Evolutionary conservation across 2,797 vertebrate genomes (phyloP).

Genomic region (Sebastes hubbsi): DNA sequence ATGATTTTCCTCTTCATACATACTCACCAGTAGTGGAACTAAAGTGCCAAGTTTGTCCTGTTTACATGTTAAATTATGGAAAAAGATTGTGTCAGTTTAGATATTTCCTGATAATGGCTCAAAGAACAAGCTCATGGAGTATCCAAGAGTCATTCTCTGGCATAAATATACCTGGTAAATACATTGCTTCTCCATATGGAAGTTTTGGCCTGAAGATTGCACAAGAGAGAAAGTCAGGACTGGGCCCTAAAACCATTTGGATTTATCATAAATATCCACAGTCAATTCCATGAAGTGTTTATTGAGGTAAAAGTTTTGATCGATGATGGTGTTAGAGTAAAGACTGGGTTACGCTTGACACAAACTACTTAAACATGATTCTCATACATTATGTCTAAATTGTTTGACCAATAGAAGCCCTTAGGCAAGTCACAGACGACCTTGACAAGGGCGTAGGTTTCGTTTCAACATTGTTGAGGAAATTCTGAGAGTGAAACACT

Average conservation of each 20-base stretch:
- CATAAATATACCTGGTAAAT: neutral
- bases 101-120: neutral
- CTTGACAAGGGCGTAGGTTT: neutral
- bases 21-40: neutral
- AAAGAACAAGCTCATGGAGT: neutral
- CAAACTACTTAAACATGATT: neutral
- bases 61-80: neutral
- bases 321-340: neutral
- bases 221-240: neutral
- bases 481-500: neutral
- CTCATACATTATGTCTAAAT: neutral
- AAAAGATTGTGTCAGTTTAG: neutral
- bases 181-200: neutral
- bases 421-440: neutral
- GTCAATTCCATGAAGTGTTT: neutral
- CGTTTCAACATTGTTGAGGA: neutral
- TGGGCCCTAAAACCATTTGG: neutral
- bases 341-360: neutral
- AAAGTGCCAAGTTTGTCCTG: neutral
- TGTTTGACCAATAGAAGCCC: neutral
- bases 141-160: neutral
- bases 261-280: neutral
- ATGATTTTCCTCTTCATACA: neutral
- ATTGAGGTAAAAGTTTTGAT: neutral
- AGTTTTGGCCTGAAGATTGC: neutral